Conservation (phyloP, 30 jellyfish, hydroid and myxozoan genomes). For the Aurelia aurita region DNA sequence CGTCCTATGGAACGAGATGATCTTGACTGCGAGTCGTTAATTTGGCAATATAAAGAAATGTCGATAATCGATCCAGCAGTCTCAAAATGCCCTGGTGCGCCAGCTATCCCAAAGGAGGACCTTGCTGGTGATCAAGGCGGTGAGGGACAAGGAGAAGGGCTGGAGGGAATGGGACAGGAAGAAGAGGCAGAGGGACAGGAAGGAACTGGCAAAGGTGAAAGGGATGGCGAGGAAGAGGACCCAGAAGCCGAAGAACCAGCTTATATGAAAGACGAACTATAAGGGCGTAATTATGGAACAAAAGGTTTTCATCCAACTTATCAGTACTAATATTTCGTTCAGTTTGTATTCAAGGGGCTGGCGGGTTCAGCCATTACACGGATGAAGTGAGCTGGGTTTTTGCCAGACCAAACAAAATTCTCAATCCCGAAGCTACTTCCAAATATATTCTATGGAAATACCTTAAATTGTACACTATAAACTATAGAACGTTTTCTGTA, state of each 20-base stretch:
- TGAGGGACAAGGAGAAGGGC: neutral
- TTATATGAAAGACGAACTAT: constrained; percentile 26
- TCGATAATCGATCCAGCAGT: neutral
- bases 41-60: constrained; percentile 1
- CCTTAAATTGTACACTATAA: no score
- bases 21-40: neutral
- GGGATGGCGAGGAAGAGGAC: constrained; percentile 36
- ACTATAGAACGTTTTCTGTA: no score
- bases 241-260: constrained; percentile 38
- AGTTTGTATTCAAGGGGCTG: no score
- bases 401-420: no score
- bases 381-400: no score
- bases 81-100: neutral
- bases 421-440: no score
- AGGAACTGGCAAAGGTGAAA: constrained; percentile 6
- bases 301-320: no score
- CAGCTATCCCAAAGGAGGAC: neutral
- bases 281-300: neutral
- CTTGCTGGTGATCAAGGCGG: neutral
- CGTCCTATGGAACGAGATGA: neutral
- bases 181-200: neutral
- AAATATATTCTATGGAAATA: no score
- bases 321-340: no score
- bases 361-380: no score
- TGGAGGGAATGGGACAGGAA: constrained; percentile 11